Conservation (phyloP, 2,888 invertebrate genomes). For the Phortica okadai region DNA sequence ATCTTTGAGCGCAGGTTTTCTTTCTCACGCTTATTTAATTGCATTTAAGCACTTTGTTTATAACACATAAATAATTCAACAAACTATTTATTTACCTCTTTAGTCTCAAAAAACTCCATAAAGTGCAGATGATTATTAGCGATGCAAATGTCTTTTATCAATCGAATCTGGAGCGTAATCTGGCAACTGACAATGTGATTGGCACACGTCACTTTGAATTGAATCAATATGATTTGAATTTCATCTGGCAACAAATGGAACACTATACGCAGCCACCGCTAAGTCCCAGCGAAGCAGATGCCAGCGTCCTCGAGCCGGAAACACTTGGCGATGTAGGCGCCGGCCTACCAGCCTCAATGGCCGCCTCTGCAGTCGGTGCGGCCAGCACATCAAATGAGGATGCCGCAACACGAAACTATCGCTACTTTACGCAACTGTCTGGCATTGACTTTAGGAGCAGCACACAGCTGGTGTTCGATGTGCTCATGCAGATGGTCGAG, state of each 20-base stretch:
- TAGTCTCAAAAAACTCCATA: slow-evolving; percentile 76
- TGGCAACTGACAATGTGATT: slow-evolving; percentile 71
- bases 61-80: background rate
- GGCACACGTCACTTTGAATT: slow-evolving; percentile 73
- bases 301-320: background rate
- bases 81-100: background rate
- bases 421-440: slow-evolving; percentile 77
- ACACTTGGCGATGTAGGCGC: background rate
- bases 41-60: slow-evolving; percentile 1
- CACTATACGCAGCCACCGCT: slow-evolving; percentile 55
- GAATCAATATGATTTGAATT: slow-evolving; percentile 76
- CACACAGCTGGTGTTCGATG: slow-evolving; percentile 92
- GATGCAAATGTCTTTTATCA: slow-evolving; percentile 79
- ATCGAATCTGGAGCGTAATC: slow-evolving; percentile 80
- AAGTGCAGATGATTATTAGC: slow-evolving; percentile 74
- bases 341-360: slow-evolving; percentile 6
- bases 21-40: slow-evolving; percentile 30
- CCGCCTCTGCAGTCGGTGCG: slow-evolving; percentile 23
- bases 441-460: slow-evolving; percentile 94
- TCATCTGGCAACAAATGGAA: slow-evolving; percentile 76
- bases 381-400: slow-evolving; percentile 54
- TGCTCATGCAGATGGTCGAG: slow-evolving; percentile 85
- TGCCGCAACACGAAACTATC: slow-evolving; percentile 71
- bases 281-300: slow-evolving; percentile 14
- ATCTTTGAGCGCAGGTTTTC: slow-evolving; percentile 12